Conservation (phyloP, 2,888 invertebrate genomes). For the Gymnoscelis rufifasciata region DNA sequence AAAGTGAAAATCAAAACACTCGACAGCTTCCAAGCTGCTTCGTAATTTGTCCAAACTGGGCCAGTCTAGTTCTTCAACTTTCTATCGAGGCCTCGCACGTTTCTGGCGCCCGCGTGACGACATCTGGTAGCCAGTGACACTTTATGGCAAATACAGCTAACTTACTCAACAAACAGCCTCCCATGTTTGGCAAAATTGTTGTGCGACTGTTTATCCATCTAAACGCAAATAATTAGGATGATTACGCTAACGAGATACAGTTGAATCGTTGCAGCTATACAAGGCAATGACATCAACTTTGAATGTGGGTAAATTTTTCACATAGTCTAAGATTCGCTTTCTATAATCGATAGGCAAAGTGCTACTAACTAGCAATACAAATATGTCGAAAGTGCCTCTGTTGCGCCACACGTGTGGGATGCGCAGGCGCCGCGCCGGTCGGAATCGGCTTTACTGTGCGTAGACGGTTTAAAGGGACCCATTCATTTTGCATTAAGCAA, state of each 20-base stretch:
- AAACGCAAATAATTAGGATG: constrained; percentile 30
- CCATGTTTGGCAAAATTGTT: constrained; percentile 28
- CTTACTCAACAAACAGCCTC: constrained; percentile 30
- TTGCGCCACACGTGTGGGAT: constrained; percentile 77
- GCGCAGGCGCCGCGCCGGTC: constrained; percentile 60
- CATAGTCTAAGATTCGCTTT: constrained; percentile 54
- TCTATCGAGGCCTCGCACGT: constrained; percentile 64
- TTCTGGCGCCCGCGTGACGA: constrained; percentile 53
- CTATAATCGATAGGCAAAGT: constrained; percentile 60
- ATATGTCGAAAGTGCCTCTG: constrained; percentile 74
- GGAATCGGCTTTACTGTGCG: constrained; percentile 49
- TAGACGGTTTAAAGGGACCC: constrained; percentile 63
- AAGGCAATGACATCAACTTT: constrained; percentile 43
- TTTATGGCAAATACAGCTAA: constrained; percentile 34
- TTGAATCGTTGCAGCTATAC: constrained; percentile 27
- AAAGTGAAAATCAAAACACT: constrained; percentile 55
- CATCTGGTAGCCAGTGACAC: constrained; percentile 47
- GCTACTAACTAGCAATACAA: constrained; percentile 65
- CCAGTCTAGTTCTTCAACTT: constrained; percentile 73
- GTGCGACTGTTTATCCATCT: constrained; percentile 27
- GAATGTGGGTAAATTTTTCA: constrained; percentile 36
- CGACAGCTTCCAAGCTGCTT: constrained; percentile 47
- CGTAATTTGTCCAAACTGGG: constrained; percentile 57
- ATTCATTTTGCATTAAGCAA: constrained; percentile 77
- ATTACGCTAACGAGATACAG: constrained; percentile 36